Base-by-base conservation (phyloP, 2,113 vertebrate genomes). In the Eudyptes chrysolophus region DNA sequence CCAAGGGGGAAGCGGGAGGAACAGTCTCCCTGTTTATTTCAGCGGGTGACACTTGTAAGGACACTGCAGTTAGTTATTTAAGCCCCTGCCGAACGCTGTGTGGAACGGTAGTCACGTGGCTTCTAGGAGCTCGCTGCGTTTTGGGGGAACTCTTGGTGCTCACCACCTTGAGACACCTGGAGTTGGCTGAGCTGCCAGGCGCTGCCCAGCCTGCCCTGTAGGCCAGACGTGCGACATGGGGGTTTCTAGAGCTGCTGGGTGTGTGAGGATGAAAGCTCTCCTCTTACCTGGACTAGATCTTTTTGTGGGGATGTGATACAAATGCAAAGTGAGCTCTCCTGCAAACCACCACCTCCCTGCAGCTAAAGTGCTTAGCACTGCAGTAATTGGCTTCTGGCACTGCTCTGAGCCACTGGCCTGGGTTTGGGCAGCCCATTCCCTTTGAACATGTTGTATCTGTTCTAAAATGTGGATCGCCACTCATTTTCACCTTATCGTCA, bases 71-170 rank as follows among this genome's bases (percentile, higher is more conserved):
- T 29, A 20, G 30, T 58, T 81, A 5, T 11, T 75, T 17, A 48
- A 72, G 61, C 17, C 27, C 36, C 30, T 57, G 24, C 46, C 8
- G 6, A 36, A 17, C 0, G 6, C 29, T 46, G 7, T 6, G 16
- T 55, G 55, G 61, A 85, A 76, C 34, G 32, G 29, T 9, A 3
- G 4, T 54, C 7, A 0, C 1, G 5, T 42, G 40, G 71, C 38
- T 75, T 62, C 13, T 15, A 61, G 46, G 52, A 81, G 17, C 64
- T 49, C 7, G 0, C 30, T 76, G n/a, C 0, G 0, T n/a, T 61
- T 60, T 13, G 21, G 20, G 24, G 34, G 42, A 60, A 18, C 72
- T 69, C 48, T 30, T 6, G 44, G 18, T 66, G 75, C 26, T 81
- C 26, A 9, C 21, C 51, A 16, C 52, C 25, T 60, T 27, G 64